These are phyloP conservation scores for Taeniopygia guttata DNA, from an alignment of 2,797 vertebrate genomes.

Conservation along the genomic window DNA sequence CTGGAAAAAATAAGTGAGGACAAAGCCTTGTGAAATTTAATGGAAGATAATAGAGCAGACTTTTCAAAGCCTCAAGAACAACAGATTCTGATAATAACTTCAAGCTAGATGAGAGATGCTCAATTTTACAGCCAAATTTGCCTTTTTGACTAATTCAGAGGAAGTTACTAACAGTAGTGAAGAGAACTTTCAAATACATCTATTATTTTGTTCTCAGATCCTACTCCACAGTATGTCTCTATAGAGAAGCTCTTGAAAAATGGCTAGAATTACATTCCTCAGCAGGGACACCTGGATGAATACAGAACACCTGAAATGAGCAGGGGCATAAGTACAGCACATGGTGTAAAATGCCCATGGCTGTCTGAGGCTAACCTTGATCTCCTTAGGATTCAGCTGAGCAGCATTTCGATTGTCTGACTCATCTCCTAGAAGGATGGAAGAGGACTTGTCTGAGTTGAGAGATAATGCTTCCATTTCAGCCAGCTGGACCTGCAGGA, in stretches of 20 bases:
- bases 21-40: neutral
- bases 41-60: neutral
- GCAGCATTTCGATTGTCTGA: constrained; percentile 84
- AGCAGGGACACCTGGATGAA: neutral
- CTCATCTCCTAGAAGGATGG: constrained; percentile 89
- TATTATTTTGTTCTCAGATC: neutral
- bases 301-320: neutral
- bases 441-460: constrained; percentile 94
- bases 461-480: constrained; percentile 95
- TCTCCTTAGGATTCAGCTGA: constrained; percentile 79
- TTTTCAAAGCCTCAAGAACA: neutral
- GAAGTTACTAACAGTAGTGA: neutral
- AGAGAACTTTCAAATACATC: neutral
- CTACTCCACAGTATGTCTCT: neutral
- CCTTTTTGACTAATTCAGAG: neutral
- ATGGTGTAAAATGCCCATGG: neutral
- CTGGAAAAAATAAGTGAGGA: neutral
- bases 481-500: constrained; percentile 89
- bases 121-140: neutral
- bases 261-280: neutral
- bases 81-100: neutral
- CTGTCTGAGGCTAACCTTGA: constrained; percentile 75
- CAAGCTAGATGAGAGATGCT: neutral
- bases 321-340: neutral
- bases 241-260: neutral